Evolutionary conservation across 2,888 invertebrate species (phyloP), one percentile per base, ranked within the genome.

Genomic region (Hemicrepidius hirtus): DNA sequence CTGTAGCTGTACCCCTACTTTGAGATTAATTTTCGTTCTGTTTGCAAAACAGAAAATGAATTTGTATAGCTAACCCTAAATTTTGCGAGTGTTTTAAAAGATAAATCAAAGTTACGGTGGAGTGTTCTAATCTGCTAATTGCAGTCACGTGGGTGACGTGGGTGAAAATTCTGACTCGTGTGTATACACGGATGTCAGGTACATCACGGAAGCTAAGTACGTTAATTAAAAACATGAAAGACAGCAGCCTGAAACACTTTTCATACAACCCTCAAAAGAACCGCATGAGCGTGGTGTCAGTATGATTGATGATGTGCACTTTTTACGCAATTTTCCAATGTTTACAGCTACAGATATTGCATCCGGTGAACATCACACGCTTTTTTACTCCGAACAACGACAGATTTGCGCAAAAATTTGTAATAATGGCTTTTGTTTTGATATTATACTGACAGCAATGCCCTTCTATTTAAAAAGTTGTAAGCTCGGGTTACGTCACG

Each of bases 231-330:
- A 72, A 64, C 57, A 50, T 60, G 50, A 73, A 73, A 65, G 69
- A 55, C 32, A 55, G 40, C 41, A 59, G 64, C 49, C 41, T 60
- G 32, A 62, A 65, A 57, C 55, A 60, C 64, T 69, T 69, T 73
- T 59, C 55, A 65, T 49, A 66, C 55, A 59, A 60, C 64, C 44
- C 62, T 70, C 66, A 69, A 73, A 73, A 70, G 57, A 59, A 67
- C 66, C 73, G 70, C 69, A 66, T 66, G 59, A 67, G 55, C 49
- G 41, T 62, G 60, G 24, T 68, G 68, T 69, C 68, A 70, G 57
- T 20, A 70, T 73, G 73, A 73, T 73, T 73, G 73, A 73, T 73
- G 73, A 67, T 70, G 59, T 70, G 62, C 63, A 67, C 35, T 73
- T 73, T 73, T 73, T 69, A 69, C 62, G 65, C 60, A 55, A 68